Percentiles rank a stretch among this genome's conserved stretches.
These are phyloP conservation scores for Halocynthia roretzi DNA, from an alignment of 23 tunicate species.

Conservation along the genomic window DNA sequence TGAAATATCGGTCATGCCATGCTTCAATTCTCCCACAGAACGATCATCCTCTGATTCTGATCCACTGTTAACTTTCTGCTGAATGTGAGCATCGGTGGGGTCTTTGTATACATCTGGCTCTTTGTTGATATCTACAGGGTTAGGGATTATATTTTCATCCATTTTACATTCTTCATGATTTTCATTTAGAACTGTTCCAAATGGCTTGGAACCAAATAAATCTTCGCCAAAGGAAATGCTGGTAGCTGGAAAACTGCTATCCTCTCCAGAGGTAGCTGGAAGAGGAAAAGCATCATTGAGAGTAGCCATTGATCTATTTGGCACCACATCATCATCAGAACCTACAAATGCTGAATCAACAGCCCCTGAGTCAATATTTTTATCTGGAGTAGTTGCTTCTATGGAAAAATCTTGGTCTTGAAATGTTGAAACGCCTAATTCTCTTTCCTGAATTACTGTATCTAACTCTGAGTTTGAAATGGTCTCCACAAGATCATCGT, in stretches of 20 bases:
- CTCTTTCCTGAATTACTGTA: too few relatives aligned
- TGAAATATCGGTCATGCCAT: too few relatives aligned
- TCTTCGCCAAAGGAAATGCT: not conserved
- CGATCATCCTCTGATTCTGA: too few relatives aligned
- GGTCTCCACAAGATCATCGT: too few relatives aligned
- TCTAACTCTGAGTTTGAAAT: too few relatives aligned
- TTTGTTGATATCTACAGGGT: too few relatives aligned
- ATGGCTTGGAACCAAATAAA: constrained; percentile 4
- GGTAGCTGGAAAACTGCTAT: not conserved
- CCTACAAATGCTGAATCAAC: not conserved
- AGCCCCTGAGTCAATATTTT: not conserved
- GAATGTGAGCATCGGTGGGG: not conserved
- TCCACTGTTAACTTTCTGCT: not conserved
- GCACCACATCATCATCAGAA: not conserved
- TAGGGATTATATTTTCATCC: too few relatives aligned
- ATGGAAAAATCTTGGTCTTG: too few relatives aligned
- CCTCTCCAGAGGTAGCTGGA: not conserved
- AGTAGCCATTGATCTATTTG: not conserved
- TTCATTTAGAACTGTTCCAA: not conserved
- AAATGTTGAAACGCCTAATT: too few relatives aligned
- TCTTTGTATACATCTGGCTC: too few relatives aligned
- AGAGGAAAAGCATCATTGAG: not conserved
- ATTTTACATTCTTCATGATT: not conserved
- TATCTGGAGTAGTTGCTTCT: not conserved
- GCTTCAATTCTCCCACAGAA: too few relatives aligned